Conservation (phyloP, 2,113 vertebrate genomes). For the Hyla sarda region DNA sequence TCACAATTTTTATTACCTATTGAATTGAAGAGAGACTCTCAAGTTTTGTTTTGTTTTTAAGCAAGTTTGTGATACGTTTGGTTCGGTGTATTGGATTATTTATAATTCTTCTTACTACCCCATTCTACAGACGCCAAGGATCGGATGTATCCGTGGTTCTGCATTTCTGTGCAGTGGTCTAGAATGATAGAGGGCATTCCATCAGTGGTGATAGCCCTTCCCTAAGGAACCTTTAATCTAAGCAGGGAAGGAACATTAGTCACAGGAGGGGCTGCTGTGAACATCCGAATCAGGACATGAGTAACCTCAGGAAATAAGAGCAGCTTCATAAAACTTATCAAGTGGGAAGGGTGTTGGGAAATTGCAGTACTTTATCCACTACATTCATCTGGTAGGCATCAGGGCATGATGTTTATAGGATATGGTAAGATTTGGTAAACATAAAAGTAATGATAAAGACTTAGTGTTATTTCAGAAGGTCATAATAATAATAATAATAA, state of each 20-base stretch:
- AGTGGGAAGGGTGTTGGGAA: neutral
- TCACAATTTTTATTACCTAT: too few species aligned
- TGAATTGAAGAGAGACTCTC: too few species aligned
- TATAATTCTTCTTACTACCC: neutral
- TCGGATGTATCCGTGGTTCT: neutral
- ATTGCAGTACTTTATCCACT: neutral
- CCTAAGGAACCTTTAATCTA: slow-evolving; percentile 17
- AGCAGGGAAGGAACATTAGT: slow-evolving; percentile 37
- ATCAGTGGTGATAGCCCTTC: neutral
- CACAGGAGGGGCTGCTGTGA: slow-evolving; percentile 15
- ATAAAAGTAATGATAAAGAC: neutral
- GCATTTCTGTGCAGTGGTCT: neutral
- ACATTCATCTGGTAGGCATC: neutral
- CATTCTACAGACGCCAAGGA: neutral
- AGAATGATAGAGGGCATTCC: neutral
- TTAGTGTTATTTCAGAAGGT: neutral
- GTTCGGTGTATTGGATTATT: neutral
- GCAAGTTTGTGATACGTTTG: neutral
- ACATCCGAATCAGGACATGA: slow-evolving; percentile 30
- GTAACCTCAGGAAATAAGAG: slow-evolving; percentile 24
- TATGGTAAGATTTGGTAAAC: neutral
- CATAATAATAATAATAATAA: neutral
- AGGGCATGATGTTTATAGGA: neutral
- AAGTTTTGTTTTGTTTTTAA: too few species aligned
- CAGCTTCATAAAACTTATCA: slow-evolving; percentile 22